These are phyloP conservation scores for Microtus richardsoni DNA, from an alignment of 2,113 vertebrate genomes.

Conservation along the genomic window DNA sequence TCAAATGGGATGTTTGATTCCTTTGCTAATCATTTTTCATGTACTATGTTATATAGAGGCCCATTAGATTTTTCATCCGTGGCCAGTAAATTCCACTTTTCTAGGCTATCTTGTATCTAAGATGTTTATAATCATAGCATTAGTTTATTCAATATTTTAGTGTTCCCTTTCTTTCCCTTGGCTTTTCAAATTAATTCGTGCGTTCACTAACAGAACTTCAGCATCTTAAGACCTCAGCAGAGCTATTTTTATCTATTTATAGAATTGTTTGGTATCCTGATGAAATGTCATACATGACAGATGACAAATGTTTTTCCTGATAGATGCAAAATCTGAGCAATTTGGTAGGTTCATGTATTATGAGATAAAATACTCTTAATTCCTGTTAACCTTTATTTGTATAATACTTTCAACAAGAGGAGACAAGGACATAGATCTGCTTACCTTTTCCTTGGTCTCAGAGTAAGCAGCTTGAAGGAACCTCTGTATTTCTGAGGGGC, in stretches of 20 bases:
- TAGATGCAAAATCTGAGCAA: neutral
- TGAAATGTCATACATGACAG: neutral
- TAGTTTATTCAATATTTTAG: neutral
- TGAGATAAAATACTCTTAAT: slow-evolving; percentile 4
- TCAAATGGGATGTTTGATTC: neutral
- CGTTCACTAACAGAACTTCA: neutral
- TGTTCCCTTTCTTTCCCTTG: neutral
- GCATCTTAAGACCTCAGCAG: neutral
- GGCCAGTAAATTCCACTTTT: neutral
- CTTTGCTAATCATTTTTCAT: neutral
- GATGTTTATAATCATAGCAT: neutral
- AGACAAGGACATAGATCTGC: neutral
- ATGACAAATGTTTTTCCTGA: neutral
- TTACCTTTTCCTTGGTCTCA: neutral
- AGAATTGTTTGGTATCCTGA: neutral
- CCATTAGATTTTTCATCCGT: neutral
- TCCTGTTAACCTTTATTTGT: neutral
- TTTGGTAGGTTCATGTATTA: neutral
- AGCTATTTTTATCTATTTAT: neutral
- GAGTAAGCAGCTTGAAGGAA: neutral
- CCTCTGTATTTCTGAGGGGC: neutral
- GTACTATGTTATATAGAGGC: neutral
- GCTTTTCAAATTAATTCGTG: neutral
- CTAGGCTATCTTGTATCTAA: neutral
- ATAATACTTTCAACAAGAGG: neutral